Base-by-base conservation (phyloP, 2,113 vertebrate genomes). In the Chaetura pelagica region DNA sequence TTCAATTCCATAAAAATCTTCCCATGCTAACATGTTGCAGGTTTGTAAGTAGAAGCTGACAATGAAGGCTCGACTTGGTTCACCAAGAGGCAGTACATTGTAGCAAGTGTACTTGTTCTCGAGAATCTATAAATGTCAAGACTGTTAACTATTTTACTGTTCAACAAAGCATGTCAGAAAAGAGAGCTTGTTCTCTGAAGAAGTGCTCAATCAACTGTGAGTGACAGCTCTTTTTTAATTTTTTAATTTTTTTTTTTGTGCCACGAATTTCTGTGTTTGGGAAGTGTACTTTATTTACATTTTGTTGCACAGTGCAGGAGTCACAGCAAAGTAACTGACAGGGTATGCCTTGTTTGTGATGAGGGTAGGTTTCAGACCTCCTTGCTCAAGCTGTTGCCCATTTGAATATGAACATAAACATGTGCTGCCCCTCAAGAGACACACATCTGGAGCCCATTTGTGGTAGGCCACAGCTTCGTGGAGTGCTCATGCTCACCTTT, bases 161-260 rank as follows among this genome's bases (percentile, higher is more conserved):
- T 92, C 92, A 95, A 88, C 82, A 95, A 94, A 80, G 83, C 82
- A 71, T 78, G 68, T 88, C 90, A 95, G 87, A 82, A 85, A 86
- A 91, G 55, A 94, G 30, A 79, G 26, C 16, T 91, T 71, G 40
- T 78, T 82, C 84, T 79, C 51, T 86, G 79, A 86, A 92, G 48
- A 88, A 44, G 21, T 86, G 52, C 9, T 94, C 79, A 63, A 44
- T 93, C 84, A 92, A 20, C 64, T 93, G 64, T 90, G 72, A 86
- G 63, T 68, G 94, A 81, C 91, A 88, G 79, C 21, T 93, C 64
- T 27, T 78, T 92, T n/a, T n/a, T n/a, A n/a, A n/a, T n/a, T n/a
- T n/a, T n/a, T n/a, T n/a, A n/a, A n/a, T n/a, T n/a, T n/a, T n/a
- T n/a, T n/a, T 38, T 48, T 90, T 88, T 58, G 52, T 86, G 61